Conservation (phyloP, 2,797 vertebrate species). For the Pseudomugil gertrudae region DNA sequence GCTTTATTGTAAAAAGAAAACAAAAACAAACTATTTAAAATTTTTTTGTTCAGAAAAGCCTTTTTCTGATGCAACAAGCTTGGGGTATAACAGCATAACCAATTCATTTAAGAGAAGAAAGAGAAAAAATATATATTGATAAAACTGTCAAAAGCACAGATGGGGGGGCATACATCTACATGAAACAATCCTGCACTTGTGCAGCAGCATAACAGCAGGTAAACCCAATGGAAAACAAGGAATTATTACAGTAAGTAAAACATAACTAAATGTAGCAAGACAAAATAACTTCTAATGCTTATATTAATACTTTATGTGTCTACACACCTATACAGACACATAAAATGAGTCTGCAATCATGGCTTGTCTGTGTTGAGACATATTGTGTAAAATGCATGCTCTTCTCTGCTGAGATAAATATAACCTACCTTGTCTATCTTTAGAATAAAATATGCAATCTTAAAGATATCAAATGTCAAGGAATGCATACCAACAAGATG, state of each 20-base stretch:
- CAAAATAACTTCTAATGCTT: too few relatives aligned
- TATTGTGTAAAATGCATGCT: constrained; percentile 41
- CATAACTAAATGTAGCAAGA: too few relatives aligned
- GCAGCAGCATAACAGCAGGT: not conserved
- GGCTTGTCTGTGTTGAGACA: constrained; percentile 24
- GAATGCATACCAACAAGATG: constrained; percentile 12
- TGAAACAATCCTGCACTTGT: not conserved
- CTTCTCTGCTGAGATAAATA: constrained; percentile 35
- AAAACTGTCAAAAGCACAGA: too few relatives aligned
- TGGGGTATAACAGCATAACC: too few relatives aligned
- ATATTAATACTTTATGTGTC: not conserved
- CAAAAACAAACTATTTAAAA: not conserved
- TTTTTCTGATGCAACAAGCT: too few relatives aligned
- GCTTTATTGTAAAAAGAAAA: not conserved
- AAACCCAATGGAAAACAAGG: not conserved
- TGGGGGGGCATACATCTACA: too few relatives aligned
- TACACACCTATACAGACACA: not conserved
- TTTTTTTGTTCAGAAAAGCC: too few relatives aligned
- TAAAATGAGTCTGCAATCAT: not conserved
- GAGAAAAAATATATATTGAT: too few relatives aligned
- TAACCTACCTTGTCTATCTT: constrained; percentile 26
- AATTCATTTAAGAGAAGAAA: too few relatives aligned
- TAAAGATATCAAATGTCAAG: constrained; percentile 46
- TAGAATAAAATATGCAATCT: constrained; percentile 37
- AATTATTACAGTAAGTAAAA: too few relatives aligned